Conservation (phyloP, 2,888 invertebrate species). For the Eilema caniola region DNA sequence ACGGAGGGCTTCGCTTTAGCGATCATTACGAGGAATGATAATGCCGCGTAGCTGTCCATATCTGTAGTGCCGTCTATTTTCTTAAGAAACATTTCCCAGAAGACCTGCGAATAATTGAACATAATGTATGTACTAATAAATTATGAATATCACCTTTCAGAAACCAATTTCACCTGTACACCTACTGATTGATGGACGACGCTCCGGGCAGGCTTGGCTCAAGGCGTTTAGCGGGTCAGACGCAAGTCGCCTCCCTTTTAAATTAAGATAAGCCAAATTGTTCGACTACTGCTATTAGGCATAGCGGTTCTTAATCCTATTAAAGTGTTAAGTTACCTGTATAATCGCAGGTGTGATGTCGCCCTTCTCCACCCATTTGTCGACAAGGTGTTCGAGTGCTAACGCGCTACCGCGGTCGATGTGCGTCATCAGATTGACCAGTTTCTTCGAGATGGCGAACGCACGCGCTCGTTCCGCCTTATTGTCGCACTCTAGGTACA, state of each 20-base stretch:
- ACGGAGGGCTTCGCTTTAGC: slow-evolving; percentile 87
- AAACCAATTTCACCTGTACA: too few relatives aligned
- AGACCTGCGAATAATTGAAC: slow-evolving; percentile 80
- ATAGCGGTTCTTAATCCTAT: not conserved
- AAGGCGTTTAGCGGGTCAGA: too few relatives aligned
- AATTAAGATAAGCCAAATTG: too few relatives aligned
- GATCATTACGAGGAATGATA: slow-evolving; percentile 93
- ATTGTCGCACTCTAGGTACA: slow-evolving; percentile 88
- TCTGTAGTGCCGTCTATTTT: slow-evolving; percentile 90
- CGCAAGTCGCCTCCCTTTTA: too few relatives aligned
- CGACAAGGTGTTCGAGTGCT: slow-evolving; percentile 76
- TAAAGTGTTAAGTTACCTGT: slow-evolving; percentile 66
- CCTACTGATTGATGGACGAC: too few relatives aligned
- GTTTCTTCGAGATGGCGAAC: slow-evolving; percentile 67
- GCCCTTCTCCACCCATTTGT: slow-evolving; percentile 77
- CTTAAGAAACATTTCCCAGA: slow-evolving; percentile 95
- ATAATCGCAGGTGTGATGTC: slow-evolving; percentile 78
- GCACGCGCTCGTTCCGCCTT: slow-evolving; percentile 82
- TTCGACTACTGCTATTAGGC: too few relatives aligned
- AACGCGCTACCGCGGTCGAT: slow-evolving; percentile 78
- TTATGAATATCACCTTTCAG: too few relatives aligned
- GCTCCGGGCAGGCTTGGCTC: too few relatives aligned
- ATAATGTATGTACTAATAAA: too few relatives aligned
- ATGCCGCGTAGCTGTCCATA: slow-evolving; percentile 91
- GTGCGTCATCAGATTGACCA: slow-evolving; percentile 63